Evolutionary conservation across 2,113 vertebrate species (phyloP).

Genomic region (Oenanthe oenanthe): DNA sequence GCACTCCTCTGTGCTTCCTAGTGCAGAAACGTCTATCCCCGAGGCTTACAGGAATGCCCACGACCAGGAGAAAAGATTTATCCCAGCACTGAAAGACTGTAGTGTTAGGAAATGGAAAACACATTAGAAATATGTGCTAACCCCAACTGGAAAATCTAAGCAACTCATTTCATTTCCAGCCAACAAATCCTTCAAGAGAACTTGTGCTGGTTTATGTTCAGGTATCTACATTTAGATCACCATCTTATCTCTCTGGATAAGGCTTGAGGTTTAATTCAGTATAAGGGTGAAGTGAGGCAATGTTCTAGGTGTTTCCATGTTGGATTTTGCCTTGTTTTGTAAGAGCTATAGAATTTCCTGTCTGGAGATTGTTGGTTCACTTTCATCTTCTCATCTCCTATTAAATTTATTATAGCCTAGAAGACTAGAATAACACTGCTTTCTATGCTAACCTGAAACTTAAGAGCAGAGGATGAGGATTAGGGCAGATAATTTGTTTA

Average conservation of each 20-base stretch:
- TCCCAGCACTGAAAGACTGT: background rate
- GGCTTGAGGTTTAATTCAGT: background rate
- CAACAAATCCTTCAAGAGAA: conserved; percentile 7
- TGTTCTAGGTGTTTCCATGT: background rate
- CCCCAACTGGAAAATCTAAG: conserved; percentile 4
- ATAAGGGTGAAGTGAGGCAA: background rate
- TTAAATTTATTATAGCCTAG: background rate
- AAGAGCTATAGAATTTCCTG: background rate
- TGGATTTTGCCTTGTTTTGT: background rate
- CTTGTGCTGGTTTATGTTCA: background rate
- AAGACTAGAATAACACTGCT: conserved; percentile 1
- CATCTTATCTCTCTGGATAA: background rate
- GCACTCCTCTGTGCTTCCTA: background rate
- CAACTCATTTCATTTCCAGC: conserved; percentile 5
- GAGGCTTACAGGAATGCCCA: background rate
- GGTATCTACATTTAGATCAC: background rate
- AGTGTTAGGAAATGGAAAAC: conserved; percentile 29
- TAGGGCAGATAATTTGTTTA: conserved; percentile 7
- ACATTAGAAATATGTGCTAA: conserved; percentile 27
- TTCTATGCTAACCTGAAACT: background rate
- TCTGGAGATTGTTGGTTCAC: background rate
- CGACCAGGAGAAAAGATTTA: conserved; percentile 29
- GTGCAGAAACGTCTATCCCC: background rate
- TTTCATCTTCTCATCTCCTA: conserved; percentile 1
- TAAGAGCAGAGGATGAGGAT: background rate